Conservation (phyloP, 2,888 invertebrate genomes). For the Amphipyra berbera region DNA sequence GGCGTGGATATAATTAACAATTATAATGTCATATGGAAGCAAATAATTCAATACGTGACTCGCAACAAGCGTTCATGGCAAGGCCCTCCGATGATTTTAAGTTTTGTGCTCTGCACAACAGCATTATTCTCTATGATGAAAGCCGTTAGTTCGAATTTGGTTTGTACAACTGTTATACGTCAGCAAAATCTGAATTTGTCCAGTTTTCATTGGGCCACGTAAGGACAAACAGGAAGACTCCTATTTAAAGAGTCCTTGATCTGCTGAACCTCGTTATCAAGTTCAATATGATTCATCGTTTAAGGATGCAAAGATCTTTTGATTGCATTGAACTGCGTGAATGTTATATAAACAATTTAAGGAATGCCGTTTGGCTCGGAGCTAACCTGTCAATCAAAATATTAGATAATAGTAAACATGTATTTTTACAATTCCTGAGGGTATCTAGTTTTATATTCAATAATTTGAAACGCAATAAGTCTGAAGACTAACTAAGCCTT, state of each 20-base stretch:
- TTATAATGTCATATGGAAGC: slow-evolving; percentile 67
- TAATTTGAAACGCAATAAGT: slow-evolving; percentile 3
- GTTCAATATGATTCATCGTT: slow-evolving; percentile 68
- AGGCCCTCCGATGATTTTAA: slow-evolving; percentile 62
- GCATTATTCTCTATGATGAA: slow-evolving; percentile 55
- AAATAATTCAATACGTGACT: slow-evolving; percentile 79
- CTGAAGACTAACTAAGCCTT: neutral
- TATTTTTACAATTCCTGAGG: neutral
- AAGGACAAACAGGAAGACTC: slow-evolving; percentile 85
- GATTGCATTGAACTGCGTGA: slow-evolving; percentile 29
- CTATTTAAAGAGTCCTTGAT: slow-evolving; percentile 76
- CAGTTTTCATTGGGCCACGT: slow-evolving; percentile 69
- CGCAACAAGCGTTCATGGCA: slow-evolving; percentile 71
- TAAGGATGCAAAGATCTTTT: slow-evolving; percentile 36
- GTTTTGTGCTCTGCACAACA: slow-evolving; percentile 28
- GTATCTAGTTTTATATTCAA: neutral
- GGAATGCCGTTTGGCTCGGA: slow-evolving; percentile 9
- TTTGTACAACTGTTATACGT: slow-evolving; percentile 33
- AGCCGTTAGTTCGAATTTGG: slow-evolving; percentile 59
- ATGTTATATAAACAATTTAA: slow-evolving; percentile 31
- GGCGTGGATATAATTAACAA: slow-evolving; percentile 59
- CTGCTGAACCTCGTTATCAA: slow-evolving; percentile 68
- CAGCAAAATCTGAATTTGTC: slow-evolving; percentile 59
- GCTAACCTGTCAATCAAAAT: slow-evolving; percentile 11
- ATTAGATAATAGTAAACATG: neutral